Evolutionary conservation across 1,140 invertebrate genomes (phyloP), one percentile per base, ranked within the genome.

Genomic region (Drosophila kanapiae): DNA sequence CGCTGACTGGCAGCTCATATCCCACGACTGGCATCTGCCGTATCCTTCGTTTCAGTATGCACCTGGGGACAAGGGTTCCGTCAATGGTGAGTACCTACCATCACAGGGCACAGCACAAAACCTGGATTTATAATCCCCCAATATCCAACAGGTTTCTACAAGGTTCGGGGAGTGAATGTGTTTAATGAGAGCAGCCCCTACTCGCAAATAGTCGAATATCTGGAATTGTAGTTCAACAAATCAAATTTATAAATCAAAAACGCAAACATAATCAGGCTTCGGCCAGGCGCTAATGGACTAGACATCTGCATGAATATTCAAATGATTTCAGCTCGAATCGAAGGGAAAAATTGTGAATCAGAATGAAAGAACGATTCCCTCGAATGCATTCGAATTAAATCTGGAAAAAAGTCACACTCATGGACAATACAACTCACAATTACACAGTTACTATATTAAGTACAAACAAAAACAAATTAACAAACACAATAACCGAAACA

Each of bases 1-100:
- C 2, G 56, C 69, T n/a, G 70, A 81, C n/a, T 93, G 91, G 90
- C 51, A 42, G 16, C 42, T 68, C 4, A 85, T 93, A 27, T 82
- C 82, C 5, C 27, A 51, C 1, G 77, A 59, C 27, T 91, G 90
- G 85, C 92, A 93, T 70, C 70, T 93, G 47, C 92, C 92, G 1
- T 92, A 82, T 82, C 78, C 91, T n/a, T 92, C 85, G 18, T 92
- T 91, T 78, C 92, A 93, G 11, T 93, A 81, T 48, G 85, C 88
- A 1, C 62, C 72, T 0, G 60, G 74, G 1, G 16, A 49, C 1
- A 51, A 49, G 61, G 75, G 74, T 57, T 80, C 80, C 16, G 84
- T 88, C 1, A 88, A 88, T 54, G 91, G 91, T 92, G 38, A 68
- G 75, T 63, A 7, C 23, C 23, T 23, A 23, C 23, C 23, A 23